Evolutionary conservation across 2,888 invertebrate genomes (phyloP).

Genomic region (Melanotus villosus): DNA sequence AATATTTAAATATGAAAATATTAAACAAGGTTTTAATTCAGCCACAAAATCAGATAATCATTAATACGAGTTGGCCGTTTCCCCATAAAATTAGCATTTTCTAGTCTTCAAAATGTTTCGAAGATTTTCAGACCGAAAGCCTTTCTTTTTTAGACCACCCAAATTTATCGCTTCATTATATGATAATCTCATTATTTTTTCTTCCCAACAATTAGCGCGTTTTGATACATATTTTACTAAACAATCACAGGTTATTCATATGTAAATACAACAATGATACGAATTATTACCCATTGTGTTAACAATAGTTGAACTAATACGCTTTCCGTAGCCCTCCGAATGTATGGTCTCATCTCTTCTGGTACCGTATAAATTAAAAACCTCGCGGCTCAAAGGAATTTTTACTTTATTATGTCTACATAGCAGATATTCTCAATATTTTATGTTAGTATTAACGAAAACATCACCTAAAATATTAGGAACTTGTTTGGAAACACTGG

Average conservation of each 20-base stretch:
- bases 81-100: too few relatives aligned
- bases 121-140: too few relatives aligned
- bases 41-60: too few relatives aligned
- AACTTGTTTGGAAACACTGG: constrained; percentile 4
- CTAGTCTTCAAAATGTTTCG: too few relatives aligned
- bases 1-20: too few relatives aligned
- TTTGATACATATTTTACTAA: not conserved
- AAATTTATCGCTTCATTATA: not conserved
- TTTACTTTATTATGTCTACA: constrained; percentile 1
- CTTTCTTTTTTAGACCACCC: too few relatives aligned
- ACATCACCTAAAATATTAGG: not conserved
- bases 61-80: too few relatives aligned
- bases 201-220: not conserved
- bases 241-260: not conserved
- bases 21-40: too few relatives aligned
- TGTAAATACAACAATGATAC: not conserved
- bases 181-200: not conserved
- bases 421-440: not conserved
- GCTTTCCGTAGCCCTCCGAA: not conserved
- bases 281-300: not conserved
- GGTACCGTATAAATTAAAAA: not conserved
- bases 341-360: not conserved
- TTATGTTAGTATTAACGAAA: not conserved
- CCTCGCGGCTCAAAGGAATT: constrained; percentile 6
- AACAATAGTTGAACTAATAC: not conserved